These are phyloP conservation scores for Habroteleia sp. DNA, from an alignment of 2,888 invertebrate species.

Conservation along the genomic window DNA sequence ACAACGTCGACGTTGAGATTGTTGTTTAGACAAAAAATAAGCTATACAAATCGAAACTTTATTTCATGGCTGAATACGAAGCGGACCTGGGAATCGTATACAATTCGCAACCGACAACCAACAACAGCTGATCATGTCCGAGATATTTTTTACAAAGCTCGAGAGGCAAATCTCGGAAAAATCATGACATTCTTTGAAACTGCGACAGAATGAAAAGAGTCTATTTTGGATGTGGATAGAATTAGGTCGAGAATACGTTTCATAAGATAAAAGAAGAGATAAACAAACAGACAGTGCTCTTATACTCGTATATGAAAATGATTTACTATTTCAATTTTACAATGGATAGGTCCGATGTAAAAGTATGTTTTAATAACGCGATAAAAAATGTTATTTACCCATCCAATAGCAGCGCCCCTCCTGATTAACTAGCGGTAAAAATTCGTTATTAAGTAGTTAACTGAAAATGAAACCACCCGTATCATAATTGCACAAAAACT, in stretches of 20 bases:
- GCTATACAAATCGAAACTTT: too few species aligned
- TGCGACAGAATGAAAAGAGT: conserved; percentile 22
- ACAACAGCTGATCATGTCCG: conserved; percentile 24
- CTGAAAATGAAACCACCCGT: conserved; percentile 55
- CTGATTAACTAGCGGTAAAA: conserved; percentile 36
- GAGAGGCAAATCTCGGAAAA: conserved; percentile 32
- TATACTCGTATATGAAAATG: conserved; percentile 5
- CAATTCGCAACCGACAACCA: conserved; percentile 1
- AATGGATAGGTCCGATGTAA: neutral
- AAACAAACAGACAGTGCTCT: conserved; percentile 31
- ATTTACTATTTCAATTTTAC: conserved; percentile 12
- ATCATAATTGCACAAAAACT: conserved; percentile 49
- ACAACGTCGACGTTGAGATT: too few species aligned
- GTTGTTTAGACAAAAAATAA: too few species aligned
- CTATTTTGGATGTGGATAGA: conserved; percentile 22
- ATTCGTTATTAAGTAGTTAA: conserved; percentile 46
- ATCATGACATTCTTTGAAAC: conserved; percentile 20
- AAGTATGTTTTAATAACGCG: conserved; percentile 29
- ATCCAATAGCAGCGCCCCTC: conserved; percentile 7
- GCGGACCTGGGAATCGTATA: too few species aligned
- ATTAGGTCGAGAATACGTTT: conserved; percentile 22
- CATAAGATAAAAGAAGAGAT: conserved; percentile 1
- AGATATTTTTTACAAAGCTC: conserved; percentile 37
- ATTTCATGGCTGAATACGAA: too few species aligned
- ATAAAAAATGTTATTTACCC: conserved; percentile 12